These are phyloP conservation scores for Psilopsiagon aurifrons DNA, from an alignment of 2,113 vertebrate species.

Conservation along the genomic window DNA sequence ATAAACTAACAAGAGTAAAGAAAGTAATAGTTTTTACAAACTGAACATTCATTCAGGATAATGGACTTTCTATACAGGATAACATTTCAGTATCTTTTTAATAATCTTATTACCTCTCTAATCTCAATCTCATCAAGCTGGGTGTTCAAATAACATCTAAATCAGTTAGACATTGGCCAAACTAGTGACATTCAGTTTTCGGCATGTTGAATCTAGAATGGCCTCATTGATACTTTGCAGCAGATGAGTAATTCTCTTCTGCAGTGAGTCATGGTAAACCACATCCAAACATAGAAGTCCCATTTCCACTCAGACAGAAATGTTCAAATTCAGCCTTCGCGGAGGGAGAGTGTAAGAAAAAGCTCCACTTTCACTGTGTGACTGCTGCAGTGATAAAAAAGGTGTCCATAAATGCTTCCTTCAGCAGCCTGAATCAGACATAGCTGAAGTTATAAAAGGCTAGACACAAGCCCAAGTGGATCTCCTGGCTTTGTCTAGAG, in stretches of 20 bases:
- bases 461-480: neutral
- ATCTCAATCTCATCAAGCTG: neutral
- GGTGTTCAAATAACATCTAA: neutral
- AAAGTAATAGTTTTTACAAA: neutral
- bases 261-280: neutral
- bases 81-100: neutral
- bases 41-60: neutral
- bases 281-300: fast-evolving
- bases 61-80: neutral
- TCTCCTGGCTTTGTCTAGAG: neutral
- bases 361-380: neutral
- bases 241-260: neutral
- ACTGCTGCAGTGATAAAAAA: neutral
- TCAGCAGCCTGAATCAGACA: neutral
- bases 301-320: neutral
- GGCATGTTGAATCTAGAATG: neutral
- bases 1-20: neutral
- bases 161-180: neutral
- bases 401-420: neutral
- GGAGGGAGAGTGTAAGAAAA: neutral
- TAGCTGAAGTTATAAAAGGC: neutral
- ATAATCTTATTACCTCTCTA: neutral
- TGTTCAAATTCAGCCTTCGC: neutral
- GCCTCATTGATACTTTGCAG: neutral
- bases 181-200: neutral